Conservation (phyloP, 2,888 invertebrate species). For the Drosophila seclusa region DNA sequence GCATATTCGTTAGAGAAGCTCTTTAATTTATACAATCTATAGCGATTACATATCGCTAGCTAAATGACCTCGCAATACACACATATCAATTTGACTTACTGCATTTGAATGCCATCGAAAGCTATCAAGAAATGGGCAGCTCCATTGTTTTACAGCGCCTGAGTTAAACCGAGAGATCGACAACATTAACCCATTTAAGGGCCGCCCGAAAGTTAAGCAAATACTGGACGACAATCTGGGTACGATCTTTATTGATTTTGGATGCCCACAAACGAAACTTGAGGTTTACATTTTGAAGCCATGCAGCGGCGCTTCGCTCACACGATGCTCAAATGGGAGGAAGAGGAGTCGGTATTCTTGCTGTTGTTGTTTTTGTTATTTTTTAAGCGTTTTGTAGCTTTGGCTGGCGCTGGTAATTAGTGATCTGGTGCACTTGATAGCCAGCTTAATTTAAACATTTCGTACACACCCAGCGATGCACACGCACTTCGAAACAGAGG, state of each 20-base stretch:
- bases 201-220: constrained; percentile 58
- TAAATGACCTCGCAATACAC: constrained; percentile 23
- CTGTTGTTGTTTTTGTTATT: not conserved
- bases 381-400: constrained; percentile 13
- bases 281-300: constrained; percentile 34
- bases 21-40: not conserved
- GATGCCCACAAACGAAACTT: constrained; percentile 47
- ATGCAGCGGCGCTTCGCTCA: constrained; percentile 69
- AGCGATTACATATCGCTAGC: constrained; percentile 13
- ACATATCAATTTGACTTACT: constrained; percentile 55
- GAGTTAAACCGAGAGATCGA: constrained; percentile 23
- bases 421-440: constrained; percentile 84
- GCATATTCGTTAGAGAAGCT: not conserved
- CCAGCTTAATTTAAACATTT: constrained; percentile 82
- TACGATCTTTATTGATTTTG: constrained; percentile 78
- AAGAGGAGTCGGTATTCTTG: constrained; percentile 7
- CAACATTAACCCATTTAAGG: constrained; percentile 71
- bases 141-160: constrained; percentile 63
- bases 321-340: constrained; percentile 50
- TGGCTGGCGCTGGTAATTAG: constrained; percentile 82
- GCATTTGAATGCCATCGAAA: constrained; percentile 57
- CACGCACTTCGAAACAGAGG: constrained; percentile 44
- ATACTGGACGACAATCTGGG: constrained; percentile 63
- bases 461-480: constrained; percentile 72
- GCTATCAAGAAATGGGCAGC: constrained; percentile 63